Evolutionary conservation across 1,140 invertebrate species (phyloP).

Genomic region (Drosophila kanapiae): DNA sequence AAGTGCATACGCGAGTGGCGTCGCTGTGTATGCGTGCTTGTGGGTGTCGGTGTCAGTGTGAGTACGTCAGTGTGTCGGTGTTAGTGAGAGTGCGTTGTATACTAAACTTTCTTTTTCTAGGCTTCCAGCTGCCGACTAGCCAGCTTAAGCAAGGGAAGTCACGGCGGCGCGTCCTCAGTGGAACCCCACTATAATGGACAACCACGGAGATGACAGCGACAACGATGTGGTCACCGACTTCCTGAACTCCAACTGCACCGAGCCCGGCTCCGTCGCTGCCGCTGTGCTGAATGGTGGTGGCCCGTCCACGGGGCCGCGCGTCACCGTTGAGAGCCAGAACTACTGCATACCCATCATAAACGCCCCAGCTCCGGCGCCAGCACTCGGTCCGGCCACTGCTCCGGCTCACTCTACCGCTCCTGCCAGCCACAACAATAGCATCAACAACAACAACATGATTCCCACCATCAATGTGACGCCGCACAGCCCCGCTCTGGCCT

Average conservation of each 20-base stretch:
- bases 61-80: conserved; percentile 18
- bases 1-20: conserved; percentile 47
- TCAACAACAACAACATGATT: conserved; percentile 86
- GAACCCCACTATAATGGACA: conserved; percentile 66
- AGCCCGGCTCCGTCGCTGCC: conserved; percentile 24
- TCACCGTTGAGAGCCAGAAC: conserved; percentile 74
- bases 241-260: conserved; percentile 74
- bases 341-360: conserved; percentile 82
- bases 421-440: conserved; percentile 33
- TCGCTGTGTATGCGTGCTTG: conserved; percentile 35
- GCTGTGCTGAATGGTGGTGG: conserved; percentile 35
- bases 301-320: conserved; percentile 19
- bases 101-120: conserved; percentile 82
- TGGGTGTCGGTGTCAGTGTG: conserved; percentile 17
- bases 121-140: conserved; percentile 43
- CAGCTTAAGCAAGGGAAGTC: conserved; percentile 40
- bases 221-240: conserved; percentile 84
- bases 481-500: conserved; percentile 90
- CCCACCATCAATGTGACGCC: conserved; percentile 95
- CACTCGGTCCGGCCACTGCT: background rate
- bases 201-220: conserved; percentile 75
- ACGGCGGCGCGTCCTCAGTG: background rate
- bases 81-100: conserved; percentile 56
- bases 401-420: conserved; percentile 15
- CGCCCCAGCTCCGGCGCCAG: conserved; percentile 35